Conservation (phyloP, 2,797 vertebrate species). For the Hybognathus amarus region DNA sequence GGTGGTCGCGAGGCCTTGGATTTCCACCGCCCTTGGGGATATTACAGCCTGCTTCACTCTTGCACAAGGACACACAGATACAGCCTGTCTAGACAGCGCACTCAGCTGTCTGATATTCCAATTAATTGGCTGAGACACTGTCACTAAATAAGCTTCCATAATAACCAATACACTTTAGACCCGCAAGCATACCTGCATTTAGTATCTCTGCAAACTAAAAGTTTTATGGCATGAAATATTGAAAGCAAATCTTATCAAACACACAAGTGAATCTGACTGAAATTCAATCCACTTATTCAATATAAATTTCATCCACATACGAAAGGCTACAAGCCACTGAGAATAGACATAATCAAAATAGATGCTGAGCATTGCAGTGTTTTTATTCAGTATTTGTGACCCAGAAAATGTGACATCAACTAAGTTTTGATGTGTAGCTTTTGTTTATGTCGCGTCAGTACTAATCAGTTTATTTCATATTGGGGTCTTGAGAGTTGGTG, state of each 20-base stretch:
- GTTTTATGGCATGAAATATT: neutral
- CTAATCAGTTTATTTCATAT: neutral
- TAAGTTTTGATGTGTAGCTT: neutral
- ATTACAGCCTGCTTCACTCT: slow-evolving; percentile 32
- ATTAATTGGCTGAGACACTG: slow-evolving; percentile 2
- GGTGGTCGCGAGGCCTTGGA: slow-evolving; percentile 27
- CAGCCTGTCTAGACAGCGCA: slow-evolving; percentile 17
- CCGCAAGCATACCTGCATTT: neutral
- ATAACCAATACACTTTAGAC: neutral
- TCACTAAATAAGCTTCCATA: neutral
- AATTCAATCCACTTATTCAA: neutral
- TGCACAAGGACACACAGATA: slow-evolving; percentile 35
- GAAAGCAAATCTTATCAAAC: slow-evolving; percentile 10
- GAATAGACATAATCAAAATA: neutral
- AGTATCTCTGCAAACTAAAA: neutral
- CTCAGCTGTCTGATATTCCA: neutral
- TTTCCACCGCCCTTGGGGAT: slow-evolving; percentile 25
- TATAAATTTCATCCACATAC: neutral
- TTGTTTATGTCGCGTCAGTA: neutral
- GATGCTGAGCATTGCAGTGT: neutral
- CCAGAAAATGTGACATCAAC: neutral
- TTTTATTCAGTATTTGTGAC: neutral
- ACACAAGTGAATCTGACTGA: neutral
- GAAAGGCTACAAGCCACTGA: neutral
- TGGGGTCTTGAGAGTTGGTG: neutral